These are phyloP conservation scores for Colletes gigas DNA, from an alignment of 1,140 invertebrate genomes.

Conservation along the genomic window DNA sequence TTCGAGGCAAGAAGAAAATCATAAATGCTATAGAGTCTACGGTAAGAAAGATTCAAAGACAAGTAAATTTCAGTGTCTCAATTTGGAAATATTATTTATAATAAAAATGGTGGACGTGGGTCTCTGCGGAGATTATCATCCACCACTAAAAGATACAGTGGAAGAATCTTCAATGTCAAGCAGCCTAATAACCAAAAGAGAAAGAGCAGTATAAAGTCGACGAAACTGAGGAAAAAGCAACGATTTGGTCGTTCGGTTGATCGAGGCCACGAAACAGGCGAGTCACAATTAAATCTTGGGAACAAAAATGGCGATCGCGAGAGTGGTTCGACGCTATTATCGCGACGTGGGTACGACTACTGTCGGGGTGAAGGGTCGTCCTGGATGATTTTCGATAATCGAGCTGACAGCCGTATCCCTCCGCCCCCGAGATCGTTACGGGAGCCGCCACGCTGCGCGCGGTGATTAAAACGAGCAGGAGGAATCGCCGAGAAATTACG, in stretches of 20 bases:
- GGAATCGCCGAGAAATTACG: slow-evolving; percentile 1
- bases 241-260: neutral
- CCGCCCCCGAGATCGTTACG: slow-evolving; percentile 9
- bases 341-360: slow-evolving; percentile 22
- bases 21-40: too few relatives aligned
- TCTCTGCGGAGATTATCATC: too few relatives aligned
- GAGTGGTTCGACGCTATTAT: slow-evolving; percentile 33
- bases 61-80: too few relatives aligned
- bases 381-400: slow-evolving; percentile 51
- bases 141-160: too few relatives aligned
- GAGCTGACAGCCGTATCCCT: slow-evolving; percentile 44
- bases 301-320: neutral
- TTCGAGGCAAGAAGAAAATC: too few relatives aligned
- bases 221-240: neutral
- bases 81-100: too few relatives aligned
- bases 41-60: too few relatives aligned
- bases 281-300: neutral
- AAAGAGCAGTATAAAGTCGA: too few relatives aligned
- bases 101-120: too few relatives aligned
- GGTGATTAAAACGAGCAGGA: neutral
- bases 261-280: neutral
- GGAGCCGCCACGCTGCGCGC: neutral
- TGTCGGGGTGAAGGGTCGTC: slow-evolving; percentile 34
- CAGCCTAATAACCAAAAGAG: too few relatives aligned
- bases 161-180: too few relatives aligned